These are phyloP conservation scores for Geophilus truncorum DNA, from an alignment of 2,888 invertebrate genomes.

Conservation along the genomic window DNA sequence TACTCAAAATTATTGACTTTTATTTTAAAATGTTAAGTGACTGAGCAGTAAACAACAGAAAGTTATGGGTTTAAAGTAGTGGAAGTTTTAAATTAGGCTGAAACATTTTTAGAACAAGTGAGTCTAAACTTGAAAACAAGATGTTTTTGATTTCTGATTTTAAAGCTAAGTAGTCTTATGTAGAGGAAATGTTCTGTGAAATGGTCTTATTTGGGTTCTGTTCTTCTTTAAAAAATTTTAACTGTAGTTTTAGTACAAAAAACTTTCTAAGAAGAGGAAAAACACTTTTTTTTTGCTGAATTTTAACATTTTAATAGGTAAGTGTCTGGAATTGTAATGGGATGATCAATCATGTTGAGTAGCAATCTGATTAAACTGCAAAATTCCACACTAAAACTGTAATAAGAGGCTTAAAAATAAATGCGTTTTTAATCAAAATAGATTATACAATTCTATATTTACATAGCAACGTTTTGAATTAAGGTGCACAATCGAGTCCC, in stretches of 20 bases:
- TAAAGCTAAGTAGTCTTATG: not conserved
- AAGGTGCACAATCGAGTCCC: not conserved
- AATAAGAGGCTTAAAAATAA: too few species aligned
- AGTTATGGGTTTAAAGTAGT: not conserved
- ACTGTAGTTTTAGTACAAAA: too few species aligned
- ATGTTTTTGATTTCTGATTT: not conserved
- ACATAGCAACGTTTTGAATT: not conserved
- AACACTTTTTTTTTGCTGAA: not conserved
- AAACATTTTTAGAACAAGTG: not conserved
- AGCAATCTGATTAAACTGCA: not conserved
- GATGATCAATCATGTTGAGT: not conserved
- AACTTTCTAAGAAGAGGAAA: too few species aligned
- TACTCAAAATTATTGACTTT: too few species aligned
- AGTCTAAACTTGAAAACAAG: not conserved
- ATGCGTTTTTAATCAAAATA: too few species aligned
- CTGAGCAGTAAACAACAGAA: too few species aligned
- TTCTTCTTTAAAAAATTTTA: not conserved
- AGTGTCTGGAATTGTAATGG: not conserved
- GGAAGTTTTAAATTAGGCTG: not conserved
- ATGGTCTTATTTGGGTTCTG: not conserved
- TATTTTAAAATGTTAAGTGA: too few species aligned
- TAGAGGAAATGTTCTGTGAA: not conserved
- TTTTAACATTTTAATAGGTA: not conserved
- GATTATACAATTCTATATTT: too few species aligned
- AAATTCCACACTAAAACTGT: too few species aligned